Conservation (phyloP, 2,113 vertebrate genomes). For the Sula dactylatra region DNA sequence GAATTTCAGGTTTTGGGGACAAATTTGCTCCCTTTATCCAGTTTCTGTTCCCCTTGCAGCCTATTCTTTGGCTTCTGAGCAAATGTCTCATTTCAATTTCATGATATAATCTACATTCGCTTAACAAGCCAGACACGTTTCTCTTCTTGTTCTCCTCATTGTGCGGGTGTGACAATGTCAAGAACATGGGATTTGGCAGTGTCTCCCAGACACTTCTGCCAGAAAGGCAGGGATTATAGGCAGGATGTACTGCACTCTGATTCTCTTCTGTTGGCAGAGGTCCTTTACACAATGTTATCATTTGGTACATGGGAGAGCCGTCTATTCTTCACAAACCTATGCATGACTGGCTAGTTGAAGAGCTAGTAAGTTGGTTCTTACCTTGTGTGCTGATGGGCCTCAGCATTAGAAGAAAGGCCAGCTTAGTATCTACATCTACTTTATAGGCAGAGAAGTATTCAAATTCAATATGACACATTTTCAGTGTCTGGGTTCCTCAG, state of each 20-base stretch:
- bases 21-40: background rate
- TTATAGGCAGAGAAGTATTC: background rate
- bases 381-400: background rate
- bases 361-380: background rate
- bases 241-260: background rate
- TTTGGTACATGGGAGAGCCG: background rate
- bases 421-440: background rate
- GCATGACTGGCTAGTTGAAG: background rate
- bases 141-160: background rate
- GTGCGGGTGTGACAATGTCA: background rate
- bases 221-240: background rate
- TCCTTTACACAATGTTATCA: background rate
- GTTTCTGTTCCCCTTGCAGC: background rate
- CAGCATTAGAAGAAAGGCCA: background rate
- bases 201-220: background rate
- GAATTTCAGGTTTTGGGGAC: background rate
- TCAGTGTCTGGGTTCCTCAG: background rate
- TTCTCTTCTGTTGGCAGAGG: background rate
- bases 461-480: background rate
- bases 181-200: background rate
- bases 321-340: background rate
- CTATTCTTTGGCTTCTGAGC: background rate
- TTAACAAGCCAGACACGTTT: rapidly evolving
- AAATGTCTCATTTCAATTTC: background rate
- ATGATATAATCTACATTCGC: background rate